Base-by-base conservation (phyloP, 2,113 vertebrate species). In the Platichthys flesus region DNA sequence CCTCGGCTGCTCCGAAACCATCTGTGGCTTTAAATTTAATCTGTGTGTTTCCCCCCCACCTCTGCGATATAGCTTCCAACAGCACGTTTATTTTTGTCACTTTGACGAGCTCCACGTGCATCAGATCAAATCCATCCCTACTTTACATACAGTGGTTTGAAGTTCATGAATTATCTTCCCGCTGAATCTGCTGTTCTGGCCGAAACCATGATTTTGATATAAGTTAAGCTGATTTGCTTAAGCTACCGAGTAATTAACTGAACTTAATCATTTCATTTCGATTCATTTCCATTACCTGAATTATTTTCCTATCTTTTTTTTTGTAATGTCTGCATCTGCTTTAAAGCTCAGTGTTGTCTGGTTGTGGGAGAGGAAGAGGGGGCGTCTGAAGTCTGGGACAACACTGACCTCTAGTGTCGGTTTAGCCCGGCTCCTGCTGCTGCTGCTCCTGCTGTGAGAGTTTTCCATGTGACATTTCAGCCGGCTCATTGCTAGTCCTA, bases 321-420 rank as follows among this genome's bases (percentile, higher is more conserved):
- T 84, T 82, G 78, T 83, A 84, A 79, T 56, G 80, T 75, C 82
- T 84, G 85, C 37, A 21, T 85, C 81, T 88, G 75, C 72, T 83
- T 80, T 59, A 13, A 82, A 51, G 52, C 49, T 45, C 70, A 35
- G 64, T 31, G 74, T 77, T 71, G 71, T 83, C 75, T 82, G 69
- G 49, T 1, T 0, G 45, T 12, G 28, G 45, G 31, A 57, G 24
- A 26, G 12, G 28, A 59, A 40, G 35, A 5, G n/a, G 23, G 7
- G 3, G 14, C 31, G 3, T 9, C 56, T 81, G 82, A 98, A 97
- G 94, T 93, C 95, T 95, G 96, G 91, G 93, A 92, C 97, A 92
- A 97, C 88, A 97, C 96, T 96, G 97, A 96, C 97, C 97, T 98
- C 97, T 98, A 96, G 97, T 96, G 98, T 93, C 78, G 3, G 63